phyloP scores from a whole-genome alignment of 2,113 vertebrate species.

The Carlito syrichta region DNA sequence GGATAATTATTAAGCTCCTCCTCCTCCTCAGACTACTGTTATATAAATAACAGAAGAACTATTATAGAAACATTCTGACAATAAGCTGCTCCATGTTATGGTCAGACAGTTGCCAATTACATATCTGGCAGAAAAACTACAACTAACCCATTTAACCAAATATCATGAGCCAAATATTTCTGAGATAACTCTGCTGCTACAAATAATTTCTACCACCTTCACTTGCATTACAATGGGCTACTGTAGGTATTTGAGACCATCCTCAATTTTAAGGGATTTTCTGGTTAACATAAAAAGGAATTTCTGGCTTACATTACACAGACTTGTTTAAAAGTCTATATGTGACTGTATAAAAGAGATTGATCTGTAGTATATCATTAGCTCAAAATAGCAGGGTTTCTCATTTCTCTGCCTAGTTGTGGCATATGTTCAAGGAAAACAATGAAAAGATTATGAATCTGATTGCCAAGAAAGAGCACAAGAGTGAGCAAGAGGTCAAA shows the following conservation, averaged over 20 bases:
- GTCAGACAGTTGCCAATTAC: background rate
- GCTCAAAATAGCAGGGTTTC: background rate
- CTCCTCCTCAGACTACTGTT: background rate
- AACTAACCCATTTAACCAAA: background rate
- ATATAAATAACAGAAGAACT: constrained; percentile 3
- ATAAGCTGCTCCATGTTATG: background rate
- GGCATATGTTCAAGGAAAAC: background rate
- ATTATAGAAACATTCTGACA: background rate
- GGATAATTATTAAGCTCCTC: background rate
- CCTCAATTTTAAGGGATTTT: background rate
- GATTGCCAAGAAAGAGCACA: background rate
- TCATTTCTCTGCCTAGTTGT: background rate
- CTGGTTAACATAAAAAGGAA: background rate
- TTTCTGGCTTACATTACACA: background rate
- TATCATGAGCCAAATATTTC: background rate
- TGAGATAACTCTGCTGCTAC: background rate
- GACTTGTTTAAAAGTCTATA: background rate
- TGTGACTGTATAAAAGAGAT: background rate
- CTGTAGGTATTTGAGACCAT: background rate
- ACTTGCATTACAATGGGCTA: background rate
- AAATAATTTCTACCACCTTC: background rate
- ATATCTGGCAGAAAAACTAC: background rate
- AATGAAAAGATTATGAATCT: background rate
- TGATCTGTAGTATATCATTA: background rate
- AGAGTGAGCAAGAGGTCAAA: background rate